phyloP scores from a whole-genome alignment of 2,113 vertebrate species.

The Vulpes lagopus region DNA sequence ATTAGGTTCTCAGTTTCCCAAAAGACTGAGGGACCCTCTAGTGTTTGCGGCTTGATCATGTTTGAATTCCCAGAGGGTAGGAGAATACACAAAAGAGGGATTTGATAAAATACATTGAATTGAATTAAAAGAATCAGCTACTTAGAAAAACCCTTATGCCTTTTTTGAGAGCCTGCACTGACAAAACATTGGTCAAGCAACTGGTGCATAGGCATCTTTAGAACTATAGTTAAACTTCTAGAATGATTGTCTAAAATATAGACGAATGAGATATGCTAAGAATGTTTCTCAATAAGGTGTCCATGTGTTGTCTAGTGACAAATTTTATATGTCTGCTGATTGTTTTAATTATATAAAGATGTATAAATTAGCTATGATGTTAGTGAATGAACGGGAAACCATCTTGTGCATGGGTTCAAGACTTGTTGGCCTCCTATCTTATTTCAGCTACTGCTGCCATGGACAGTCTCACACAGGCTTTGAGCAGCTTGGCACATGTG shows the following conservation, averaged over 20 bases:
- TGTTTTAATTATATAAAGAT: background rate
- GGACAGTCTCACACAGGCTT: background rate
- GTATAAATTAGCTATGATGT: background rate
- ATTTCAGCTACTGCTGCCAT: background rate
- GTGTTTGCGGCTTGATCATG: background rate
- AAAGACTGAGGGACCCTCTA: background rate
- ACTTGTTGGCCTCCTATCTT: background rate
- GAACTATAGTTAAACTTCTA: background rate
- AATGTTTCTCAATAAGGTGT: background rate
- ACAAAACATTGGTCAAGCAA: background rate
- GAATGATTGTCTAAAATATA: background rate
- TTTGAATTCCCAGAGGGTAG: background rate
- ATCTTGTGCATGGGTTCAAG: background rate
- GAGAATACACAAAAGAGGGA: background rate
- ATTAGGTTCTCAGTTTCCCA: background rate
- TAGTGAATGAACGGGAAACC: background rate
- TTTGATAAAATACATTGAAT: background rate
- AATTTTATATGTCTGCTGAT: background rate
- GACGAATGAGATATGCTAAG: background rate
- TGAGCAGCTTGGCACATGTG: background rate
- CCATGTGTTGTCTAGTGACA: background rate
- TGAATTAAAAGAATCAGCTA: background rate
- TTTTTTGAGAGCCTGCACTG: background rate
- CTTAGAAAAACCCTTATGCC: background rate
- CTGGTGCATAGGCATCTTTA: background rate